Conservation (phyloP, 2,797 vertebrate genomes). For the Carduelis carduelis region DNA sequence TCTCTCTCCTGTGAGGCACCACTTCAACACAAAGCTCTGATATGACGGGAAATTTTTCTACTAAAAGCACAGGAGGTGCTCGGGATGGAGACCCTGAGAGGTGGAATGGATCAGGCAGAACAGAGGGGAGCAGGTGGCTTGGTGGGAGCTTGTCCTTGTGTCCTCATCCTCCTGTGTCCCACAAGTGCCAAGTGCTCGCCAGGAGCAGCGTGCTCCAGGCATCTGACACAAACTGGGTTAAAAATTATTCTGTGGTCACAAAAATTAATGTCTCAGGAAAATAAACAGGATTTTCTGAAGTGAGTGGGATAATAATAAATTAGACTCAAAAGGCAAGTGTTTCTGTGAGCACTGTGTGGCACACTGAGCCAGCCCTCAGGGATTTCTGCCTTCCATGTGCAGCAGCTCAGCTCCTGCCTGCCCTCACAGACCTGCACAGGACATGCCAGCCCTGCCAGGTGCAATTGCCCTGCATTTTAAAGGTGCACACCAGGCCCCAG, state of each 20-base stretch:
- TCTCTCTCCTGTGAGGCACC: neutral
- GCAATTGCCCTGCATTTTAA: neutral
- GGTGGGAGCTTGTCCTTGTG: neutral
- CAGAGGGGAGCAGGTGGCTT: neutral
- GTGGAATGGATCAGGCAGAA: neutral
- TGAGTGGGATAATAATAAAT: neutral
- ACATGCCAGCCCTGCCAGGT: neutral
- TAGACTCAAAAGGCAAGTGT: neutral
- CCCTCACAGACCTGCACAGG: neutral
- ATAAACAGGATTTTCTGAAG: neutral
- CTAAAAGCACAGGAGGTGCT: neutral
- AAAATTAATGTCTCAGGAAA: neutral
- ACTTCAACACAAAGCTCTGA: accelerated
- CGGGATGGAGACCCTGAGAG: neutral
- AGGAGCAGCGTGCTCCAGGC: neutral
- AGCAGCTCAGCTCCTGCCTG: neutral
- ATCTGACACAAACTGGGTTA: neutral
- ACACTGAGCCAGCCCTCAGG: neutral
- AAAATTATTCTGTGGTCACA: neutral
- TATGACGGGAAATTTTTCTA: accelerated
- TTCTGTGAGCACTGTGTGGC: neutral
- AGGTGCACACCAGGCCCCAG: neutral
- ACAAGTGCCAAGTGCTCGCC: accelerated
- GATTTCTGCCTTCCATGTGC: neutral
- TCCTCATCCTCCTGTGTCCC: neutral